Base-by-base conservation (phyloP, 1,140 invertebrate species). In the Drosophila triauraria region DNA sequence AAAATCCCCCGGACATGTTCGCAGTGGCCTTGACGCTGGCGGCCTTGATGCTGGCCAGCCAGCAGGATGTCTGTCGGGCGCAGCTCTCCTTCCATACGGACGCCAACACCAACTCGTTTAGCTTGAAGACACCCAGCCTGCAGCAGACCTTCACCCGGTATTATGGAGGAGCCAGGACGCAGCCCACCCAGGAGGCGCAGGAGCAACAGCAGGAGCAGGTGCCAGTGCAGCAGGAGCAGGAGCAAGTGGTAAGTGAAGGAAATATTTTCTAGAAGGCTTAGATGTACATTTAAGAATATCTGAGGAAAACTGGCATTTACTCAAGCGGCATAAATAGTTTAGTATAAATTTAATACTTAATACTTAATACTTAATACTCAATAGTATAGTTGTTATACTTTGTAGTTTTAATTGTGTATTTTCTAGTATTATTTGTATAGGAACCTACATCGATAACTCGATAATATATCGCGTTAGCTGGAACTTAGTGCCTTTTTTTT, bases 61-160 rank as follows among this genome's bases (percentile, higher is more conserved):
- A 79, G 51, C 62, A 80, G 65, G 56, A 60, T 35, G 54, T 74
- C 2, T 82, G 84, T 60, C 57, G 63, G 2, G 92, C 88, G 1
- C 92, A 93, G 72, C 77, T 93, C 53, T 79, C 92, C 59, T 84
- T 80, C 35, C 92, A 93, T 70, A 84, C 80, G 25, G 92, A 93
- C 47, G 72, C 92, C 44, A 82, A 91, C 57, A 81, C 78, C 1
- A 93, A 93, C 38, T 93, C 92, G 4, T 93, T 82, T 32, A 91
- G 86, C n/a, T 58, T 93, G 15, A 92, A 93, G 57, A 75, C 92
- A 7, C 92, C 92, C 9, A 69, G 64, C 32, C 42, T 90, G 59
- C 92, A 93, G 74, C 92, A 93, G 67, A 92, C 78, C 42, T 93
- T 92, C 35, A 91, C 91, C 2, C 75, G 91, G 7, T 92, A 80